A percentile compares a stretch with the other conserved stretches of the same genome.
phyloP scores from a whole-genome alignment of 2,113 vertebrate species.

The Scartelaos histophorus region DNA sequence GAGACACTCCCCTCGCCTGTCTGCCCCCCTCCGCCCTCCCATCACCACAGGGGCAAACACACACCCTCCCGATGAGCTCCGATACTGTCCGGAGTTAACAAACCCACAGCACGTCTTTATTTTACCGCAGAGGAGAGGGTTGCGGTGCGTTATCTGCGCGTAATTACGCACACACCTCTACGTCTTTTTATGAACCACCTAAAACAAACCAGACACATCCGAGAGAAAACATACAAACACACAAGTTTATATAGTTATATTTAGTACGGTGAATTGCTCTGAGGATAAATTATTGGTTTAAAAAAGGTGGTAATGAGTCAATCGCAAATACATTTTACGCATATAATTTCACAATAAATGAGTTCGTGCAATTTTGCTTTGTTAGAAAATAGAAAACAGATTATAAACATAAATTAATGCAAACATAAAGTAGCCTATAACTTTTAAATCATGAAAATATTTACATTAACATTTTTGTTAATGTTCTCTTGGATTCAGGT shows the following conservation, averaged over 20 bases:
- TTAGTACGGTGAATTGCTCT: no score
- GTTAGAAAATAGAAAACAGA: no score
- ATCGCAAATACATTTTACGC: no score
- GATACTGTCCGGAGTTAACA: slow-evolving; percentile 29
- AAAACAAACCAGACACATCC: background rate
- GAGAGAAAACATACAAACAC: background rate
- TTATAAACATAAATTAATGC: no score
- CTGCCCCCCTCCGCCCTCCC: background rate
- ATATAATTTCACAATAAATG: no score
- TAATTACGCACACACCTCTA: slow-evolving; percentile 45
- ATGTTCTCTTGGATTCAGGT: no score
- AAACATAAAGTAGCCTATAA: no score
- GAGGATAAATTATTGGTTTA: no score
- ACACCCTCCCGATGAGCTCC: slow-evolving; percentile 35
- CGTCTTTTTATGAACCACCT: background rate
- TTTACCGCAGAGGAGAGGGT: background rate
- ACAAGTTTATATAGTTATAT: background rate
- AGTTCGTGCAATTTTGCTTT: no score
- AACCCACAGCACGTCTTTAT: background rate
- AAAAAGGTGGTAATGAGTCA: no score
- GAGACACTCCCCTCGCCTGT: slow-evolving; percentile 61
- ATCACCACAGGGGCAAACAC: background rate
- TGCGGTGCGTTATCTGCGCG: slow-evolving; percentile 18
- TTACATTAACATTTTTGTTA: no score
- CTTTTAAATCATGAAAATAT: no score